These are phyloP conservation scores for Bombyx mandarina DNA, from an alignment of 1,140 invertebrate species.

Conservation along the genomic window DNA sequence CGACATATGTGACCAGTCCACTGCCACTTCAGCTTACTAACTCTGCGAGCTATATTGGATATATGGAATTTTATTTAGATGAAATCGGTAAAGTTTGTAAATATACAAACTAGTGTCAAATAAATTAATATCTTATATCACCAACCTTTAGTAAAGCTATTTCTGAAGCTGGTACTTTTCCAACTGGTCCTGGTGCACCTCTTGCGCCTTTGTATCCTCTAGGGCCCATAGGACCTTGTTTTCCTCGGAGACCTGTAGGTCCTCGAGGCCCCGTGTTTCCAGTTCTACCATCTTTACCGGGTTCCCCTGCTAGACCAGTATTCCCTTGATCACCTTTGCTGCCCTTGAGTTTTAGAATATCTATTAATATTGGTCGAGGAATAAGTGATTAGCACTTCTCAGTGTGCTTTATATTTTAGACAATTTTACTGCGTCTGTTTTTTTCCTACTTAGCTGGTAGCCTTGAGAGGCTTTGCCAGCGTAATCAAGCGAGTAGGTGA, in stretches of 20 bases:
- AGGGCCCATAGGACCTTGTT: slow-evolving; percentile 23
- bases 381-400: too few relatives aligned
- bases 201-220: slow-evolving; percentile 37
- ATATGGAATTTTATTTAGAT: too few relatives aligned
- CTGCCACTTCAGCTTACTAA: too few relatives aligned
- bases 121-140: slow-evolving; percentile 4
- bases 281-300: slow-evolving; percentile 30
- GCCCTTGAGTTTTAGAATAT: slow-evolving; percentile 16
- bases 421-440: too few relatives aligned
- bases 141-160: slow-evolving; percentile 35
- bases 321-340: slow-evolving; percentile 31
- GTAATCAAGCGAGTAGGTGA: too few relatives aligned
- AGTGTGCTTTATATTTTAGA: too few relatives aligned
- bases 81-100: too few relatives aligned
- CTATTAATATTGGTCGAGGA: too few relatives aligned
- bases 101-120: not conserved
- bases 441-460: too few relatives aligned
- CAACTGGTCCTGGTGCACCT: slow-evolving; percentile 31
- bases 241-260: slow-evolving; percentile 26
- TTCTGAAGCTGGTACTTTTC: slow-evolving; percentile 24
- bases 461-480: too few relatives aligned
- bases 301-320: slow-evolving; percentile 23
- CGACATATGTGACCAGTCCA: too few relatives aligned
- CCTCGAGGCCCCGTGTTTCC: slow-evolving; percentile 28
- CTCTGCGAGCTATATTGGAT: too few relatives aligned